Base-by-base conservation (phyloP, 2,888 invertebrate species). In the Agonum fuliginosum region DNA sequence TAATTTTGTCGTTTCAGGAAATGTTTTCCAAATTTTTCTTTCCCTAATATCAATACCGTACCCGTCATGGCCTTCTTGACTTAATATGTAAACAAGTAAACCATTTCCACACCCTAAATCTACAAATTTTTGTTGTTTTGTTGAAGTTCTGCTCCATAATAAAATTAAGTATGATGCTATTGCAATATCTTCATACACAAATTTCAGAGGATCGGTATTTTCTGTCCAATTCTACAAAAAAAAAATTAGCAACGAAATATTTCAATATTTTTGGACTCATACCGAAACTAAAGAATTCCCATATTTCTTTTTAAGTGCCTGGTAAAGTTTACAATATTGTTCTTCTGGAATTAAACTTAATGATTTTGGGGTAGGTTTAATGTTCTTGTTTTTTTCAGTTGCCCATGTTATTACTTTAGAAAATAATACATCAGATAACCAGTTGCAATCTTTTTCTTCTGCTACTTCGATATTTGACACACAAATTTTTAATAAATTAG, bases 51-150 rank as follows among this genome's bases (percentile, higher is more conserved):
- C 98, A 81, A 96, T 90, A 1, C 97, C 97, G 79, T 91, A 87
- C 10, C 97, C 97, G 5, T 86, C 84, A 86, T 92, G 91, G n/a
- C 97, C 97, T 88, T 98, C 97, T 81, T 91, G 90, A 54, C 91
- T 90, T 10, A 99, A 88, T 80, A 98, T 92, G 85, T 95, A 93
- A 1, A 97, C 97, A 5, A 99, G 87, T 22, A 98, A 89, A 10
- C 99, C 99, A 89, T 99, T 99, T 0, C 99, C 99, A 89, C 99
- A 99, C 0, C 99, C 99, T 72, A 98, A 89, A 87, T 99, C 99
- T 0, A 97, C 92, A 89, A 98, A 99, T 2, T 85, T 79, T 48
- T 87, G 86, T 24, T 83, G 86, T n/a, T 84, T 82, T 3, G 83
- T 82, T 75, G 89, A 86, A 80, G 91, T 90, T 58, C 88, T 85